Evolutionary conservation across 1,140 invertebrate genomes (phyloP).

Genomic region (Heliothis virescens): DNA sequence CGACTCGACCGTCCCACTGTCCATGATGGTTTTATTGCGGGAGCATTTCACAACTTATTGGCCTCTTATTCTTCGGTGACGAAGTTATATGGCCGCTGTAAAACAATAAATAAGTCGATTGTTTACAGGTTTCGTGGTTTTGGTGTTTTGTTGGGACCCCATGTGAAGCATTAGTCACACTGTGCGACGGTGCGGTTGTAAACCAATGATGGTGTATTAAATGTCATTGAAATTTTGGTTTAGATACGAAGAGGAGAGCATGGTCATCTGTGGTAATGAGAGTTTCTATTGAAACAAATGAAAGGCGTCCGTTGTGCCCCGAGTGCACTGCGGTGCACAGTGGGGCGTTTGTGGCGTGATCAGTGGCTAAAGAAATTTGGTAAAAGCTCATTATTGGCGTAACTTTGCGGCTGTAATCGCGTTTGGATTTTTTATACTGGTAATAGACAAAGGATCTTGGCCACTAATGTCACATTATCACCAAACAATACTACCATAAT

Average conservation of each 20-base stretch:
- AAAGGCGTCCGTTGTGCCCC: conserved; percentile 49
- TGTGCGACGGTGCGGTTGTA: conserved; percentile 62
- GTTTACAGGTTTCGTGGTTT: conserved; percentile 71
- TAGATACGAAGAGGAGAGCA: conserved; percentile 60
- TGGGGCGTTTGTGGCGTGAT: conserved; percentile 59
- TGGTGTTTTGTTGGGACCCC: conserved; percentile 64
- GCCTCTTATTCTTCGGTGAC: conserved; percentile 64
- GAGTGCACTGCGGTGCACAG: conserved; percentile 55
- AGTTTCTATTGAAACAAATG: conserved; percentile 64
- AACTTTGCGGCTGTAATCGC: conserved; percentile 47
- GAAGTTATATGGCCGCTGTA: conserved; percentile 79
- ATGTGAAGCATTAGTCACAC: conserved; percentile 70
- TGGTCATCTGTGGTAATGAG: conserved; percentile 56
- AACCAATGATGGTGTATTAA: conserved; percentile 73
- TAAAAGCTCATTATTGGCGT: conserved; percentile 56
- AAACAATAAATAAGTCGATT: conserved; percentile 82
- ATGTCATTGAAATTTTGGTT: conserved; percentile 62
- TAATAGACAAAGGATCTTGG: conserved; percentile 12
- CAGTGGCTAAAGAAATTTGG: conserved; percentile 58
- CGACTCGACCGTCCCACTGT: conserved; percentile 53
- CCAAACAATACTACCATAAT: conserved; percentile 30
- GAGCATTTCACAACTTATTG: conserved; percentile 75
- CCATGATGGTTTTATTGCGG: conserved; percentile 82
- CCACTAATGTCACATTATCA: conserved; percentile 38
- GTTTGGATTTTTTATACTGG: conserved; percentile 25